Percentiles rank a stretch among this genome's conserved stretches.
These are phyloP conservation scores for Fratercula arctica DNA, from an alignment of 2,797 vertebrate genomes.

Conservation along the genomic window DNA sequence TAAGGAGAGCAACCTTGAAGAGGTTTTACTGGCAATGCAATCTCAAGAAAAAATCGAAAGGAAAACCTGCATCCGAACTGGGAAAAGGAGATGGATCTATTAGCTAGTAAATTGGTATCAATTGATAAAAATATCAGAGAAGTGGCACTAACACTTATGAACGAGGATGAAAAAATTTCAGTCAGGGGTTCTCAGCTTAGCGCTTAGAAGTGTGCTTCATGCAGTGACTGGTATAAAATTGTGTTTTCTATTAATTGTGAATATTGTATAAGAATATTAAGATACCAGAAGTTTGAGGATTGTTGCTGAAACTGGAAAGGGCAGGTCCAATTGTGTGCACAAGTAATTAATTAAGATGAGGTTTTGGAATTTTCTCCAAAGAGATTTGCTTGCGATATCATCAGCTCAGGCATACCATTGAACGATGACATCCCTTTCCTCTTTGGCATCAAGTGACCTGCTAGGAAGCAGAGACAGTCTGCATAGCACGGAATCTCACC, in stretches of 20 bases:
- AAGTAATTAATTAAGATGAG: not conserved
- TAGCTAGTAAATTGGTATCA: constrained; percentile 12
- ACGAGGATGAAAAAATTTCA: not conserved
- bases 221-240: not conserved
- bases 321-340: not conserved
- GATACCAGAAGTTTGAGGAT: not conserved
- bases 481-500: not conserved
- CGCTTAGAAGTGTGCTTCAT: not conserved
- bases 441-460: not conserved
- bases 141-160: not conserved
- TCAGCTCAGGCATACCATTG: not conserved
- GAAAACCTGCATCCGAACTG: not conserved
- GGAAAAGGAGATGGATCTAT: constrained; percentile 10
- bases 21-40: not conserved
- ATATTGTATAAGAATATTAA: not conserved
- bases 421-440: not conserved
- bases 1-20: constrained; percentile 32
- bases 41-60: not conserved
- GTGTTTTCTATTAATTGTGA: not conserved
- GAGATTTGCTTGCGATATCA: not conserved
- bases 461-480: not conserved
- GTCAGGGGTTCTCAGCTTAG: not conserved
- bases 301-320: not conserved
- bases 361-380: not conserved
- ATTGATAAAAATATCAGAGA: constrained; percentile 9